Evolutionary conservation across 1,140 invertebrate genomes (phyloP), one percentile per base, ranked within the genome.

Genomic region (Solenopsis invicta): DNA sequence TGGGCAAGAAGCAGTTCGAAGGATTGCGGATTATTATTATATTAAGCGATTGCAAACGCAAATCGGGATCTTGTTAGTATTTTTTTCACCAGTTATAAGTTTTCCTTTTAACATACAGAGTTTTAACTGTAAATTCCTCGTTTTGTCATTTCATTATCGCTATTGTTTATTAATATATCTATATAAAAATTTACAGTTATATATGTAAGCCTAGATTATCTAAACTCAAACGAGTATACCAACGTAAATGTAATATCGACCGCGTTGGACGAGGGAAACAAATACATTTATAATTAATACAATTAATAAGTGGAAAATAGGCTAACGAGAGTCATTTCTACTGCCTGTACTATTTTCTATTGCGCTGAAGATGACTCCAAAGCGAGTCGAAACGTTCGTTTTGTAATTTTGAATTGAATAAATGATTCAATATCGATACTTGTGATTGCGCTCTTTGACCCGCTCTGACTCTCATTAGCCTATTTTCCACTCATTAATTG

Each of bases 21-120:
- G 24, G 41, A 48, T 45, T 24, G 61, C 34, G 29, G n/a, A n/a
- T 81, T 81, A 80, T 82, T 72, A 82, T 82, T 72, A 72, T 48
- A 72, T 82, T 59, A 59, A 48, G 41, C 29, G 34, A 24, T 45
- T 18, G 61, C 24, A 29, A 54, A 13, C 37, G 34, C 34, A 18
- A 48, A 52, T 50, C 24, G 37, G 10, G n/a, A n/a, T 24, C 24
- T 78, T 16, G n/a, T 66, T 50, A 8, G 0, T 24, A n/a, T 8
- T 37, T 45, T 66, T 18, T 37, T 78, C 75, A 10, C 16, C 4
- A 52, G 9, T 37, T 41, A 12, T 1, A 12, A n/a, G 4, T n/a
- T 41, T 24, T 41, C 0, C n/a, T 45, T 45, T 45, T 13, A 62
- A 48, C 12, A 18, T 54, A 4, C 64, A 56, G 18, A 34, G 8